Percentiles rank a stretch among this genome's conserved stretches.
Evolutionary conservation across 2,113 vertebrate species (phyloP).

Genomic region (Oriolus oriolus): DNA sequence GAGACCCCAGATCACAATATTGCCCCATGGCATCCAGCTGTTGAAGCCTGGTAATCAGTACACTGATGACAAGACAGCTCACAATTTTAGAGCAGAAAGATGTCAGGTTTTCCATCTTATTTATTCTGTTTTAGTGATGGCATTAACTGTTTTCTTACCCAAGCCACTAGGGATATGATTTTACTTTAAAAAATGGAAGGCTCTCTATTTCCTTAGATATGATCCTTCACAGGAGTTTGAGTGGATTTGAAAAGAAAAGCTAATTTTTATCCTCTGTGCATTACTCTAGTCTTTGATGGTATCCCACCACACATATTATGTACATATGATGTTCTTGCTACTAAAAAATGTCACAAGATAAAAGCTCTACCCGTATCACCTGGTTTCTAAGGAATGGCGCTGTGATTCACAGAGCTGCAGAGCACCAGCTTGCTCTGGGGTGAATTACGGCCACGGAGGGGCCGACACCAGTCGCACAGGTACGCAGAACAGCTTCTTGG

Average conservation of each 20-base stretch:
- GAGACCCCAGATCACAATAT: neutral
- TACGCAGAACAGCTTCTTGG: neutral
- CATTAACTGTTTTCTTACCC: neutral
- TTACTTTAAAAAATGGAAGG: neutral
- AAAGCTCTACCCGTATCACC: neutral
- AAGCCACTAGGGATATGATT: neutral
- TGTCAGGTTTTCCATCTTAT: neutral
- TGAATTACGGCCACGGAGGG: fast-evolving
- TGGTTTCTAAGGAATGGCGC: neutral
- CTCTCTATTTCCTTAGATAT: neutral
- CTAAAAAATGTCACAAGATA: neutral
- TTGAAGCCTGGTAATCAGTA: neutral
- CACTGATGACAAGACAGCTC: neutral
- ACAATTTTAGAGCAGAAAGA: neutral
- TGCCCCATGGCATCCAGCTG: neutral
- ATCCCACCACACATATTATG: neutral
- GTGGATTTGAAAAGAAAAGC: neutral
- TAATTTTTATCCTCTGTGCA: neutral
- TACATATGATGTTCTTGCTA: fast-evolving
- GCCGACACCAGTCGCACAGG: neutral
- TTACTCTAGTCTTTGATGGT: neutral
- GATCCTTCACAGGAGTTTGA: neutral
- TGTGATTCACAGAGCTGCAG: neutral
- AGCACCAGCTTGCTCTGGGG: neutral
- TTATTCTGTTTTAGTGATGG: neutral